These are phyloP conservation scores for Cephus pygmeus DNA, from an alignment of 2,888 invertebrate genomes.

Conservation along the genomic window DNA sequence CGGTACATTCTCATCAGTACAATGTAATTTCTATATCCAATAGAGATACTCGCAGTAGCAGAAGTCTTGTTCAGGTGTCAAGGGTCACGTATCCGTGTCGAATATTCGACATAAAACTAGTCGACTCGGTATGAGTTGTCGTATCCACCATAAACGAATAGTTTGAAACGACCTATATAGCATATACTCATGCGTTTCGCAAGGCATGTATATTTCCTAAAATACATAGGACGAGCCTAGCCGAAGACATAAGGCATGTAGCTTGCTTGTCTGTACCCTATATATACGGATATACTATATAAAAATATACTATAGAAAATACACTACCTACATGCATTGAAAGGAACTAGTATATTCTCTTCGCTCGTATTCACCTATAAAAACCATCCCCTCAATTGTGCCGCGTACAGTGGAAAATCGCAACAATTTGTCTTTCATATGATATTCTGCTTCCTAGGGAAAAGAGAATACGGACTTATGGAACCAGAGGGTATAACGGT, in stretches of 20 bases:
- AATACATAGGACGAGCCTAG: not conserved
- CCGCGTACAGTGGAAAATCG: not conserved
- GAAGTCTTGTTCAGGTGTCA: not conserved
- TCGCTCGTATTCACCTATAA: not conserved
- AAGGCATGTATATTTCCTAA: not conserved
- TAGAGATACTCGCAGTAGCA: not conserved
- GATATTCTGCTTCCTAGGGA: not conserved
- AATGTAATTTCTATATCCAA: not conserved
- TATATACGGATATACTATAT: not conserved
- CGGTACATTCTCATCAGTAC: not conserved
- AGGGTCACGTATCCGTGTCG: not conserved
- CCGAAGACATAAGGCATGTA: not conserved
- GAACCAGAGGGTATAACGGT: not conserved
- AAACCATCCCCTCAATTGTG: not conserved
- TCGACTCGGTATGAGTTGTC: not conserved
- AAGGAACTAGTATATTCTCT: not conserved
- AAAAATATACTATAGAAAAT: too few relatives aligned
- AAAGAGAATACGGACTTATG: not conserved
- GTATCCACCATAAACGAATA: not conserved
- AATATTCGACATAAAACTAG: not conserved
- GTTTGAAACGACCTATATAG: not conserved
- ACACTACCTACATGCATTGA: not conserved
- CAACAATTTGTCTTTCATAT: not conserved
- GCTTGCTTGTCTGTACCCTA: not conserved
- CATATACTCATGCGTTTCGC: not conserved